These are phyloP conservation scores for Heliconius aoede DNA, from an alignment of 2,888 invertebrate species.

Conservation along the genomic window DNA sequence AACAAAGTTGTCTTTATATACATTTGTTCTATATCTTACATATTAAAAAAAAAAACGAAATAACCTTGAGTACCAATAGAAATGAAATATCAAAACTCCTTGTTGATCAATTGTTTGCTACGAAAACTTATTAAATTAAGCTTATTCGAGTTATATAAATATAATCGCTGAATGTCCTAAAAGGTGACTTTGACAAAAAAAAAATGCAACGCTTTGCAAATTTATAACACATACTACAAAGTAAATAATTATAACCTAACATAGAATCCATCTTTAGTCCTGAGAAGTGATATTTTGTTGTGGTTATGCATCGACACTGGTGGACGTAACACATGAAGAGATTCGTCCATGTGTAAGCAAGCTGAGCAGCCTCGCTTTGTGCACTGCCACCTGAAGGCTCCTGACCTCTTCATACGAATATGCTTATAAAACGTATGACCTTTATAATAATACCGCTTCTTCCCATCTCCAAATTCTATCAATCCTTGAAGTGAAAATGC, in stretches of 20 bases:
- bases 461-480: conserved; percentile 50
- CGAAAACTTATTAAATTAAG: too few species aligned
- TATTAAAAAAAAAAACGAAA: not conserved
- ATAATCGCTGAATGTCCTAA: too few species aligned
- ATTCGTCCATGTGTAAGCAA: conserved; percentile 39
- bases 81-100: not conserved
- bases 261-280: conserved; percentile 50
- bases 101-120: too few species aligned
- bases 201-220: too few species aligned
- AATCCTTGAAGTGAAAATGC: conserved; percentile 31
- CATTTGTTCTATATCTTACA: not conserved
- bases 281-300: conserved; percentile 41
- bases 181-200: too few species aligned
- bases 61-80: not conserved
- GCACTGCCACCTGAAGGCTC: conserved; percentile 50
- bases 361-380: conserved; percentile 44
- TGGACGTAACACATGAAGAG: conserved; percentile 41
- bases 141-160: too few species aligned
- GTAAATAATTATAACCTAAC: conserved; percentile 40
- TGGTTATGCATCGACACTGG: conserved; percentile 50
- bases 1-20: too few species aligned
- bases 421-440: conserved; percentile 57
- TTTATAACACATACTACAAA: not conserved
- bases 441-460: conserved; percentile 47
- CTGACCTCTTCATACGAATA: conserved; percentile 44